Percentiles rank a stretch among this genome's conserved stretches.
phyloP scores from a whole-genome alignment of 2,113 vertebrate species.

The Beaufortia kweichowensis region DNA sequence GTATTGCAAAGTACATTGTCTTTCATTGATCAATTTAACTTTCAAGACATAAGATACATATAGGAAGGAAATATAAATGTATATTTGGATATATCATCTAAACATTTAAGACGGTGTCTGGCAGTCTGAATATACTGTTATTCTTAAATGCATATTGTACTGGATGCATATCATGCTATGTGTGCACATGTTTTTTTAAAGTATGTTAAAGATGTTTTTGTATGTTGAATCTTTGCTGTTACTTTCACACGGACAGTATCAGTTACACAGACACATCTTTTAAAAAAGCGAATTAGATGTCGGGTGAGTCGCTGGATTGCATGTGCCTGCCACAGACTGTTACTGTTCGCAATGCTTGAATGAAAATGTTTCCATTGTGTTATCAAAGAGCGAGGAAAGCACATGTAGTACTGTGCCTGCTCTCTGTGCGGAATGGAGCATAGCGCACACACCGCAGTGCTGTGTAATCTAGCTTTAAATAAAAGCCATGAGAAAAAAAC shows the following conservation, averaged over 20 bases:
- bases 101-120: not conserved
- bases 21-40: not conserved
- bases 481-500: conserved; percentile 59
- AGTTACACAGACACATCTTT: conserved; percentile 27
- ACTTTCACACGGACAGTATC: conserved; percentile 3
- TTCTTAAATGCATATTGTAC: not conserved
- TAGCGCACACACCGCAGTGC: conserved; percentile 26
- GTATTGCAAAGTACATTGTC: not conserved
- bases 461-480: conserved; percentile 65
- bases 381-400: conserved; percentile 1
- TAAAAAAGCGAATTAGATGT: not conserved
- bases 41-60: not conserved
- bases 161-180: no score
- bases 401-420: not conserved
- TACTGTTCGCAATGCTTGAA: conserved; percentile 17
- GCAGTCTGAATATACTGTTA: conserved; percentile 1
- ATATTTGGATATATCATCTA: conserved; percentile 32
- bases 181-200: not conserved
- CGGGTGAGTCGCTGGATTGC: conserved; percentile 26
- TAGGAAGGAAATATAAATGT: conserved; percentile 22
- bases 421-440: conserved; percentile 16
- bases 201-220: conserved; percentile 19
- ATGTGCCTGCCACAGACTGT: conserved; percentile 36
- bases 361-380: conserved; percentile 42
- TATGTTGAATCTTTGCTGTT: conserved; percentile 30